Evolutionary conservation across 2,797 vertebrate species (phyloP), one percentile per base, ranked within the genome.

Genomic region (Adrianichthys oophorus): DNA sequence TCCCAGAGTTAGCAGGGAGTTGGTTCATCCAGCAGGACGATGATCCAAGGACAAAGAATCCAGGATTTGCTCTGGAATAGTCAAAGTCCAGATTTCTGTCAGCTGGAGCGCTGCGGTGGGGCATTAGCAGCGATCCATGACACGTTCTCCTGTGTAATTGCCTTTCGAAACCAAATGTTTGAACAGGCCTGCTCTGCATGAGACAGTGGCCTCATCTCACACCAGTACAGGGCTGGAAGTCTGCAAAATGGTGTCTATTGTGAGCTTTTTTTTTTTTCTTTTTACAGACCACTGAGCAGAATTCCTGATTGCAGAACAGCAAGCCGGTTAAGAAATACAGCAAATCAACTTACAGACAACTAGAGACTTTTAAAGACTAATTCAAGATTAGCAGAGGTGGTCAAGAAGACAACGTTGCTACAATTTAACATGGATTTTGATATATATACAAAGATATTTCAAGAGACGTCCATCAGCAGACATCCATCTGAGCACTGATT

Each of bases 161-260:
- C 26, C 56, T 76, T 68, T 59, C 51, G 60, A 59, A 59, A 68
- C 69, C 19, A 48, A 14, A 59, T 15, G 17, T 76, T 61, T 59
- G 41, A 43, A 60, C 62, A 53, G 49, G 2, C 10, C 14, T 0
- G 19, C 48, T 60, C 56, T 45, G 32, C 37, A 59, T 41, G 46
- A 65, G 52, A 51, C 7, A 80, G 6, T 70, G 19, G 59, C 63
- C 74, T 72, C 47, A 54, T 26, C 62, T 68, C 43, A 66, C 46
- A 57, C 1, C 18, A 62, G 68, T 51, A 82, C 78, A 82, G 76
- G 79, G 75, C 72, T 67, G 55, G 54, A 10, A 37, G 43, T 14
- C 15, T 4, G 53, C 44, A 48, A 37, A 23, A 19, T 4, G 4
- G 40, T 23, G 41, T 15, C 5, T 53, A 32, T 70, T 48, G 44